Percentiles rank a stretch among this genome's conserved stretches.
Conservation (phyloP, 2,797 vertebrate genomes). For the Danio jaintianensis region DNA sequence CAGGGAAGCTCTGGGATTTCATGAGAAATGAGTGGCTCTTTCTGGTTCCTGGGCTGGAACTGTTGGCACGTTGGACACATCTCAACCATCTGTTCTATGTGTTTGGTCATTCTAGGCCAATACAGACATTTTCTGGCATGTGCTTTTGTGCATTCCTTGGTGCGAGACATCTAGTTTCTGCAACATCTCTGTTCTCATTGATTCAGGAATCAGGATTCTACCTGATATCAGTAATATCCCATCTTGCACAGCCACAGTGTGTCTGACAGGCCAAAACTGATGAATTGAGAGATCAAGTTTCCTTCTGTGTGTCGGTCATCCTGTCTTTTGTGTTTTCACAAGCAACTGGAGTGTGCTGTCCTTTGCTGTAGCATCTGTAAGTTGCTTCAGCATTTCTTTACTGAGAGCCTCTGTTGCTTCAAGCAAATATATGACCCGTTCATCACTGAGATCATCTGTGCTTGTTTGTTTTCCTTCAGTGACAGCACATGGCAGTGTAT, state of each 20-base stretch:
- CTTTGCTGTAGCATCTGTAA: conserved; percentile 4
- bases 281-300: conserved; percentile 6
- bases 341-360: conserved; percentile 30
- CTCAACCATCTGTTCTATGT: conserved; percentile 17
- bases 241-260: conserved; percentile 9
- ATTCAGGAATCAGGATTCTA: conserved; percentile 23
- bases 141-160: conserved; percentile 19
- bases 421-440: background rate
- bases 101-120: conserved; percentile 28
- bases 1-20: conserved; percentile 46
- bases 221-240: background rate
- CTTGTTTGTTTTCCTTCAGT: background rate
- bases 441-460: background rate
- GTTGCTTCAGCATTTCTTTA: conserved; percentile 25
- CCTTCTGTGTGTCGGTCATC: background rate
- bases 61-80: background rate
- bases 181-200: conserved; percentile 13
- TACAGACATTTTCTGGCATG: background rate
- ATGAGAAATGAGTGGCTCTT: conserved; percentile 35
- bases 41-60: conserved; percentile 46
- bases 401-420: conserved; percentile 4
- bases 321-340: conserved; percentile 14
- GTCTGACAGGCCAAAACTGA: conserved; percentile 34
- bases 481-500: background rate
- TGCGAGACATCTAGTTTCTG: conserved; percentile 23